These are phyloP conservation scores for Philereme transversata DNA, from an alignment of 2,888 invertebrate species.

Conservation along the genomic window DNA sequence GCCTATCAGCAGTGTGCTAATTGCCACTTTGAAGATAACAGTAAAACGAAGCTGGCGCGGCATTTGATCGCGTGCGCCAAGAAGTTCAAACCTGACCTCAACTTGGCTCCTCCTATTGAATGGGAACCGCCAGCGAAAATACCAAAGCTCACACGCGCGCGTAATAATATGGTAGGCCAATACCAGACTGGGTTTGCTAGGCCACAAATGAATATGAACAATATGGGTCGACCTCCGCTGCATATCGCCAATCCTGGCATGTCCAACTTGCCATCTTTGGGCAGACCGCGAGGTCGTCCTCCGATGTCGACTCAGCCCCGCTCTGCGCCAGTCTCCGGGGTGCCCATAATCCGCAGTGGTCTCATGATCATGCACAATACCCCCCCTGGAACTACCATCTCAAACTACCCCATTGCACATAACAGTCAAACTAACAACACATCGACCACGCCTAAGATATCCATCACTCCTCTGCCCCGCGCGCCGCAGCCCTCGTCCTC, in stretches of 20 bases:
- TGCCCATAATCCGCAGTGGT: conserved; percentile 79
- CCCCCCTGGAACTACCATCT: conserved; percentile 69
- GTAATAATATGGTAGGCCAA: conserved; percentile 70
- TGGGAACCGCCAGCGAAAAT: conserved; percentile 98
- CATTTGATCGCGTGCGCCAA: conserved; percentile 96
- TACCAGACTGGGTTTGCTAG: conserved; percentile 79
- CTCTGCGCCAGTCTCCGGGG: conserved; percentile 68
- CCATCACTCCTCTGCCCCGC: conserved; percentile 94
- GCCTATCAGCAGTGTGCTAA: conserved; percentile 97
- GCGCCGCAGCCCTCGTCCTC: conserved; percentile 81
- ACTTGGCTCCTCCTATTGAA: conserved; percentile 93
- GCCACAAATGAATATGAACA: conserved; percentile 76
- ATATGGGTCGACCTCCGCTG: conserved; percentile 65
- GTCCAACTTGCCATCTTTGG: conserved; percentile 62
- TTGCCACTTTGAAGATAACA: conserved; percentile 97
- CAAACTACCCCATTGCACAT: conserved; percentile 71
- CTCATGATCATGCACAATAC: conserved; percentile 89
- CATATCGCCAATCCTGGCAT: conserved; percentile 56
- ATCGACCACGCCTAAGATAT: conserved; percentile 93
- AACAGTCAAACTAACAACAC: conserved; percentile 63
- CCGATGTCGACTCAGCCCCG: conserved; percentile 64
- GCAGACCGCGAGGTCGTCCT: conserved; percentile 78
- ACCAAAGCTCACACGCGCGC: conserved; percentile 85
- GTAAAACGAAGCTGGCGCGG: conserved; percentile 94
- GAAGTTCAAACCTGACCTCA: conserved; percentile 95